Evolutionary conservation across 2,113 vertebrate species (phyloP).

Genomic region (Silurus glanis): DNA sequence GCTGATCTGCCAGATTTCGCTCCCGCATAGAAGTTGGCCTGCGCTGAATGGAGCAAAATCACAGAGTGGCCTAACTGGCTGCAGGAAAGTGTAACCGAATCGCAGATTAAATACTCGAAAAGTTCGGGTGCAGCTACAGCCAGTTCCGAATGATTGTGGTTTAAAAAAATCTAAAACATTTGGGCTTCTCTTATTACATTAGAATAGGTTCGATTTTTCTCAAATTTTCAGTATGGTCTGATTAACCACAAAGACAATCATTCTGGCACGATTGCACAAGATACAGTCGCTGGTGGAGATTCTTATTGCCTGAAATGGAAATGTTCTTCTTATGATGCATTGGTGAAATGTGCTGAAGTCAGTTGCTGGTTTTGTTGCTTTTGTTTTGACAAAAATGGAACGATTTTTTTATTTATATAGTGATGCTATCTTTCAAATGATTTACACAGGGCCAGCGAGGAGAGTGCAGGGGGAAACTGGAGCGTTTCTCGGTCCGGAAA

Average conservation of each 20-base stretch:
- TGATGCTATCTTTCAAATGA: slow-evolving; percentile 17
- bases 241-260: neutral
- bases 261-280: neutral
- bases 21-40: slow-evolving; percentile 43
- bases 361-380: neutral
- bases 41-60: slow-evolving; percentile 34
- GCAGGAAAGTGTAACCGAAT: slow-evolving; percentile 32
- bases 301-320: slow-evolving; percentile 31
- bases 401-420: neutral
- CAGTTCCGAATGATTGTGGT: neutral
- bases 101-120: slow-evolving; percentile 46
- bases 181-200: neutral
- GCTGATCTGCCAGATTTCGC: slow-evolving; percentile 46
- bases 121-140: slow-evolving; percentile 16
- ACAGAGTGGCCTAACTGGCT: slow-evolving; percentile 45
- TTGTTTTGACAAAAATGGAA: slow-evolving; percentile 24
- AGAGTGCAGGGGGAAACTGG: neutral
- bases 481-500: neutral
- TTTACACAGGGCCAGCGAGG: neutral
- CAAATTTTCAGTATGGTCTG: neutral
- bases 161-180: neutral
- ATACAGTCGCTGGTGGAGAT: slow-evolving; percentile 1
- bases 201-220: neutral
- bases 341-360: neutral
- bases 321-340: slow-evolving; percentile 9